phyloP scores from a whole-genome alignment of 2,888 invertebrate genomes.

The Drosophila parthenogenetica region DNA sequence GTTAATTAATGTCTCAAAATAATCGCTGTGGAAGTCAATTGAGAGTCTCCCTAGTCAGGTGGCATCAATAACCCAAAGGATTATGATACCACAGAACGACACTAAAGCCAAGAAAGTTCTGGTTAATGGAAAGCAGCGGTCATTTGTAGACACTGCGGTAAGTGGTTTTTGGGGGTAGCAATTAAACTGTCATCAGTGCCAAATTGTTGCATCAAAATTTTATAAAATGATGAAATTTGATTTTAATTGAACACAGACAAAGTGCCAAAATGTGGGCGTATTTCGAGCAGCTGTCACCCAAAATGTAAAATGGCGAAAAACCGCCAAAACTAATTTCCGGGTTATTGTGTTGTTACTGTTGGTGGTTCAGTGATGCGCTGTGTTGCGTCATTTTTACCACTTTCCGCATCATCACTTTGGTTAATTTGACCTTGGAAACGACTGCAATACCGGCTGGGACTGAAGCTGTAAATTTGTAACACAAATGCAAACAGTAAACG shows the following conservation, averaged over 20 bases:
- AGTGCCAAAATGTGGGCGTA: slow-evolving; percentile 57
- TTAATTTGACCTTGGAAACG: slow-evolving; percentile 66
- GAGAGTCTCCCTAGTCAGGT: slow-evolving; percentile 43
- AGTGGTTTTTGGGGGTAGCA: slow-evolving; percentile 39
- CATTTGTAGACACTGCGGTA: slow-evolving; percentile 16
- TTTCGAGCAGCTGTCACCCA: slow-evolving; percentile 61
- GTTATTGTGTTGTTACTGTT: slow-evolving; percentile 34
- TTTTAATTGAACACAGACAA: slow-evolving; percentile 75
- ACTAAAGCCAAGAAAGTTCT: slow-evolving; percentile 25
- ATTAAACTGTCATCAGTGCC: slow-evolving; percentile 77
- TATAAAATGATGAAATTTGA: slow-evolving; percentile 71
- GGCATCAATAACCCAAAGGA: slow-evolving; percentile 35
- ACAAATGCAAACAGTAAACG: slow-evolving; percentile 69
- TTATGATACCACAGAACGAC: slow-evolving; percentile 51
- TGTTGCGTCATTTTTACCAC: slow-evolving; percentile 69
- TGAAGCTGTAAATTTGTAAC: slow-evolving; percentile 81
- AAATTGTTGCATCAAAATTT: slow-evolving; percentile 51
- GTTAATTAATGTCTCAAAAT: slow-evolving; percentile 70
- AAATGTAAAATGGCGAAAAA: slow-evolving; percentile 43
- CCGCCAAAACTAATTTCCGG: slow-evolving; percentile 77
- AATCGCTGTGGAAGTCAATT: slow-evolving; percentile 35
- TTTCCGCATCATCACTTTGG: slow-evolving; percentile 80
- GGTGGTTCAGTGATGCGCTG: slow-evolving; percentile 32
- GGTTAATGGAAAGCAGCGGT: slow-evolving; percentile 73
- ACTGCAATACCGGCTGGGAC: slow-evolving; percentile 30